Conservation (phyloP, 2,797 vertebrate species). For the Chiloscyllium punctatum region DNA sequence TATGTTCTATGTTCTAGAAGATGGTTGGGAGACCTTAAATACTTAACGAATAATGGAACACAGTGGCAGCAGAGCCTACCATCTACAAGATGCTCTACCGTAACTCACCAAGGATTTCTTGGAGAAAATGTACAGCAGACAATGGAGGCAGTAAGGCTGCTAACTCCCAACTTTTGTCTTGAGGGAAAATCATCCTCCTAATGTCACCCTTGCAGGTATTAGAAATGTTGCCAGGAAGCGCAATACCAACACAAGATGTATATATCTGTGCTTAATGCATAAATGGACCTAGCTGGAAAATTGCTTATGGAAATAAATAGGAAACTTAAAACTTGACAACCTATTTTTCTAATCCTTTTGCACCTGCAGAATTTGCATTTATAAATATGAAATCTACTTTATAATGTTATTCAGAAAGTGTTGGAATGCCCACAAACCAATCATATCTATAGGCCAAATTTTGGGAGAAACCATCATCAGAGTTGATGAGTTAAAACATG, state of each 20-base stretch:
- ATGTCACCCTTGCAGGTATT: not conserved
- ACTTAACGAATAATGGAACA: too few relatives aligned
- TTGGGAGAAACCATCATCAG: not conserved
- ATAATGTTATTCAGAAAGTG: constrained; percentile 1
- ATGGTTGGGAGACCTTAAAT: too few relatives aligned
- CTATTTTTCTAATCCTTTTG: not conserved
- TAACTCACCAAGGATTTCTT: too few relatives aligned
- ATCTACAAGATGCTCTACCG: too few relatives aligned
- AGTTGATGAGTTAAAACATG: not conserved
- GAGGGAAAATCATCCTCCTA: not conserved
- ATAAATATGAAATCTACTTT: not conserved
- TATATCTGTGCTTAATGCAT: not conserved
- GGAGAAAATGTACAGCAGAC: too few relatives aligned
- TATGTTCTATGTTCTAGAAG: too few relatives aligned
- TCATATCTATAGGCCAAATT: not conserved
- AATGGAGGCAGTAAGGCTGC: not conserved
- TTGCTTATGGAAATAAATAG: not conserved
- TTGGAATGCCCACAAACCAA: not conserved
- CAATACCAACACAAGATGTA: not conserved
- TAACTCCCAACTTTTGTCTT: not conserved
- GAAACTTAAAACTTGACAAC: not conserved
- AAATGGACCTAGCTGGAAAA: not conserved
- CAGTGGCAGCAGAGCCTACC: too few relatives aligned
- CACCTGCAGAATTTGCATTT: not conserved
- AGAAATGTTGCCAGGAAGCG: not conserved